Evolutionary conservation across 1,140 invertebrate species (phyloP).

Genomic region (Euwallacea fornicatus): DNA sequence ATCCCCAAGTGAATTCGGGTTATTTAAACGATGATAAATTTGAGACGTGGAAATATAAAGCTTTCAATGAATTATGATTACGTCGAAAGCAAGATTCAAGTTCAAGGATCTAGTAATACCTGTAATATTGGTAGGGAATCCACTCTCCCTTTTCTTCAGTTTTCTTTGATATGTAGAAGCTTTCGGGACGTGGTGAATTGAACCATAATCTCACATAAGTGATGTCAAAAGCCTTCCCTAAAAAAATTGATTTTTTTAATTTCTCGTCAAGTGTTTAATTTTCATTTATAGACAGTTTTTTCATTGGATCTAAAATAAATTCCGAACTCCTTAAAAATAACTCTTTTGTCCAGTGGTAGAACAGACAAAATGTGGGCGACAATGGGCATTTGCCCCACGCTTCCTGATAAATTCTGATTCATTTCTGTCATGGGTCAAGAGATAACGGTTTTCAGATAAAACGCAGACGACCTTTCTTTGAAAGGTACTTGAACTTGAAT

Average conservation of each 20-base stretch:
- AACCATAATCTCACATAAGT: conserved; percentile 94
- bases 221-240: conserved; percentile 97
- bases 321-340: too few species aligned
- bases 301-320: too few species aligned
- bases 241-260: conserved; percentile 42
- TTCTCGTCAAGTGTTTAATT: too few species aligned
- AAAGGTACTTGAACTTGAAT: neutral
- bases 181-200: conserved; percentile 92
- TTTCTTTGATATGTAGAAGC: conserved; percentile 95
- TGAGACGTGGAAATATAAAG: neutral
- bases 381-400: neutral
- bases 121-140: conserved; percentile 97
- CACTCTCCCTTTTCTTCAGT: conserved; percentile 77
- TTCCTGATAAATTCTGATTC: conserved; percentile 9
- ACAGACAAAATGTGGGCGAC: conserved; percentile 3
- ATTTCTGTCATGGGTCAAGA: neutral
- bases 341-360: too few species aligned
- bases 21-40: too few species aligned
- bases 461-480: neutral
- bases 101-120: conserved; percentile 54
- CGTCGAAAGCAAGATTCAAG: neutral
- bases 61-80: neutral
- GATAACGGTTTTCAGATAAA: conserved; percentile 7
- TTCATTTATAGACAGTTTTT: too few species aligned
- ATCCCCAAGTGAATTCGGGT: too few species aligned